A percentile compares a stretch with the other conserved stretches of the same genome.
Conservation (phyloP, 2,113 vertebrate species). For the Strix aluco region DNA sequence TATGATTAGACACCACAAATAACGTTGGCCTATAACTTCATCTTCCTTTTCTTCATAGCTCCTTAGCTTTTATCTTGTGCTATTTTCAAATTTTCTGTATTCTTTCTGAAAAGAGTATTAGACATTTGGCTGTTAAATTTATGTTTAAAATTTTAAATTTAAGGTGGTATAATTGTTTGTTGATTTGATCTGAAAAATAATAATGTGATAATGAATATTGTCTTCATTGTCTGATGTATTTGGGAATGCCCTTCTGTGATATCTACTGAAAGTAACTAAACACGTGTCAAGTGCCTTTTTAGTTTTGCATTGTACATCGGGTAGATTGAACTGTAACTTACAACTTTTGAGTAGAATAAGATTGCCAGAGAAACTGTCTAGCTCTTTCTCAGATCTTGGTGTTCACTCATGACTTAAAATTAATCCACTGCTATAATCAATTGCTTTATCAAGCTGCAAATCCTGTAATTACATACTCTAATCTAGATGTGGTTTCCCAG, state of each 20-base stretch:
- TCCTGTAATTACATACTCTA: constrained; percentile 10
- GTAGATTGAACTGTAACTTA: not conserved
- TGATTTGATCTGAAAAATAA: not conserved
- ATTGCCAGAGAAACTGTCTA: not conserved
- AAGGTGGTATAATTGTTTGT: not conserved
- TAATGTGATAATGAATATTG: not conserved
- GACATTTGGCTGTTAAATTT: not conserved
- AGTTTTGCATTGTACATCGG: not conserved
- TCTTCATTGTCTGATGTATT: not conserved
- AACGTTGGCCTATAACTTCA: not conserved
- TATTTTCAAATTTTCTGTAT: not conserved
- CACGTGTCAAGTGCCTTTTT: not conserved
- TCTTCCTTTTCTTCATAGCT: not conserved
- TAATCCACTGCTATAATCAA: constrained; percentile 12
- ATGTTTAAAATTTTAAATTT: not conserved
- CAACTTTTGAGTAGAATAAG: not conserved
- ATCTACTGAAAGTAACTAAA: not conserved
- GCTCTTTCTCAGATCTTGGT: not conserved
- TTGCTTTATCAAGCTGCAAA: constrained; percentile 32
- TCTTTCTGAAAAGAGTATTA: not conserved
- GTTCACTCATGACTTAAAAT: not conserved
- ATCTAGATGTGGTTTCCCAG: not conserved
- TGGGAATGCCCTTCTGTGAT: not conserved
- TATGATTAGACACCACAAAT: not conserved
- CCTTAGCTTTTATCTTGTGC: not conserved